Percentiles rank a stretch among this genome's conserved stretches.
phyloP scores from a whole-genome alignment of 2,888 invertebrate genomes.

The Actias luna region DNA sequence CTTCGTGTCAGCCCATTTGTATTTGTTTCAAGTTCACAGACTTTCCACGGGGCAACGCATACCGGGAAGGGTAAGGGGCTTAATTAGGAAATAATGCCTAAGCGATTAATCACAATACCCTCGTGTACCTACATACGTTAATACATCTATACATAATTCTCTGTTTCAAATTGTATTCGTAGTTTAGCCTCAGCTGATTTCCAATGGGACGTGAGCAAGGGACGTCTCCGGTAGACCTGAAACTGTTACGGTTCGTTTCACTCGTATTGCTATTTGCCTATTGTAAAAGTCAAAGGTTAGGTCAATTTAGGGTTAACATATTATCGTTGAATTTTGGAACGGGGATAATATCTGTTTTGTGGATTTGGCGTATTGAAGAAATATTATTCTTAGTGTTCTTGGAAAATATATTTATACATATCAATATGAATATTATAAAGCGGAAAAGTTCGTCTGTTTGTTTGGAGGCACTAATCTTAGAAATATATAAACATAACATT shows the following conservation, averaged over 20 bases:
- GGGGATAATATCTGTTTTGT: background rate
- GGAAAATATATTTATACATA: background rate
- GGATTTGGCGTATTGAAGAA: constrained; percentile 1
- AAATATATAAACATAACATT: too few species aligned
- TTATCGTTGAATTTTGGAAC: constrained; percentile 2
- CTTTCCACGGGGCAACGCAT: constrained; percentile 60
- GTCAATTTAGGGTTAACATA: constrained; percentile 29
- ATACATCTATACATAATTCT: constrained; percentile 36
- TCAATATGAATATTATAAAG: too few species aligned
- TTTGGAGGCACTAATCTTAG: too few species aligned
- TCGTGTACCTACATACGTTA: constrained; percentile 39
- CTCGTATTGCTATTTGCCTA: constrained; percentile 62
- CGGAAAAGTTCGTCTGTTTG: too few species aligned
- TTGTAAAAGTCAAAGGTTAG: constrained; percentile 67
- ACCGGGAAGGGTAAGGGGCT: constrained; percentile 66
- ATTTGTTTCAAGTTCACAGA: constrained; percentile 62
- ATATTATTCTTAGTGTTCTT: background rate
- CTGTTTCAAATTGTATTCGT: constrained; percentile 46
- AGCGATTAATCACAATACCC: constrained; percentile 77
- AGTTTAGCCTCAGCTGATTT: constrained; percentile 58
- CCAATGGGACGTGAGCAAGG: constrained; percentile 62
- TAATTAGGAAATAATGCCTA: constrained; percentile 80
- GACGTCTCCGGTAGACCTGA: constrained; percentile 70
- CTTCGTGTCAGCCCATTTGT: constrained; percentile 52
- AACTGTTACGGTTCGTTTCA: constrained; percentile 74